Conservation (phyloP, 2,113 vertebrate species). For the Boleophthalmus pectinirostris region DNA sequence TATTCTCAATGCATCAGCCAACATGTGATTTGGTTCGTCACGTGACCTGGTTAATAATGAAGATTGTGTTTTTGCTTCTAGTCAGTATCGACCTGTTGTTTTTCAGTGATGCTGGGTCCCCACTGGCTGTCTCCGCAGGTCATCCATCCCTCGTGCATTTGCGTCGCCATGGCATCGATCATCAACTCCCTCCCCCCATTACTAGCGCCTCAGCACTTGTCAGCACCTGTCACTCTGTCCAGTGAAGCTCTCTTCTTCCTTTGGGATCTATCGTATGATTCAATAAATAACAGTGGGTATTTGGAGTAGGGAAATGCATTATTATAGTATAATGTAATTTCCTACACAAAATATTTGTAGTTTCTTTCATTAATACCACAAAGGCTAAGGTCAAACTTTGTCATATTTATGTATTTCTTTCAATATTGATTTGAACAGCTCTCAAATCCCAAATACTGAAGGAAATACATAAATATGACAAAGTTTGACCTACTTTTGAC, state of each 20-base stretch:
- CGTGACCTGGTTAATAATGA: neutral
- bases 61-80: neutral
- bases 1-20: neutral
- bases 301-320: neutral
- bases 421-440: neutral
- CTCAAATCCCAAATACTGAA: too few relatives aligned
- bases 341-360: neutral
- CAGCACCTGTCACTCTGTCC: conserved; percentile 32
- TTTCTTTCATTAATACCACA: neutral
- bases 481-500: too few relatives aligned
- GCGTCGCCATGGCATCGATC: conserved; percentile 54
- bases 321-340: too few relatives aligned
- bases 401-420: neutral
- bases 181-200: conserved; percentile 21
- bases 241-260: neutral
- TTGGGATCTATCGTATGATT: neutral
- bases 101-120: conserved; percentile 19
- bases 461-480: too few relatives aligned
- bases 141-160: conserved; percentile 44
- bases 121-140: conserved; percentile 53
- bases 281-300: neutral
- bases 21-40: neutral
- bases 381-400: neutral
- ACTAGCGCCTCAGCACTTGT: conserved; percentile 39
- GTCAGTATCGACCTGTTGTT: conserved; percentile 38